A percentile compares a stretch with the other conserved stretches of the same genome.
phyloP scores from a whole-genome alignment of 1,140 invertebrate species.

The Formica exsecta region DNA sequence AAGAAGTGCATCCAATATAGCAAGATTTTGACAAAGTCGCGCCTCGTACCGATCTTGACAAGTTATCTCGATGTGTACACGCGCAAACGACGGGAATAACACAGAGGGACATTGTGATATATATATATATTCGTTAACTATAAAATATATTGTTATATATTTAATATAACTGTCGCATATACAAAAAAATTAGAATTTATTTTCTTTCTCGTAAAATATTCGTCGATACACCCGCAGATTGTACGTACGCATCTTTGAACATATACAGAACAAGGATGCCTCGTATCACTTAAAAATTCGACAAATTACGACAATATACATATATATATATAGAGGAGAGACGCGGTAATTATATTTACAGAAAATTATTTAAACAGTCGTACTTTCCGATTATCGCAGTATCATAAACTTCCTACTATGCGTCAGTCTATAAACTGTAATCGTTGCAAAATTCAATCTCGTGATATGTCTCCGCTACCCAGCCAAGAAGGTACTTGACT shows the following conservation, averaged over 20 bases:
- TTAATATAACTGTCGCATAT: constrained; percentile 36
- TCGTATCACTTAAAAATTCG: neutral
- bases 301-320: constrained; percentile 67
- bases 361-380: constrained; percentile 31
- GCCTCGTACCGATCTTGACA: neutral
- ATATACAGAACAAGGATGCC: constrained; percentile 13
- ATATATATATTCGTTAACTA: neutral
- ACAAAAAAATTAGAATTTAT: constrained; percentile 60
- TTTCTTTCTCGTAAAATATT: constrained; percentile 50
- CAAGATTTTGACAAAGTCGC: neutral
- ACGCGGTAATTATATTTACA: constrained; percentile 42
- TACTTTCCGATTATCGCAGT: constrained; percentile 38
- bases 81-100: neutral
- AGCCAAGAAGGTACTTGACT: constrained; percentile 81
- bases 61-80: neutral
- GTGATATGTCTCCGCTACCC: constrained; percentile 81
- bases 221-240: neutral
- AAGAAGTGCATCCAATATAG: neutral
- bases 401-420: neutral
- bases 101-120: neutral
- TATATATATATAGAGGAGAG: neutral
- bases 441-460: constrained; percentile 78
- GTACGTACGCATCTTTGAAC: neutral
- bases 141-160: constrained; percentile 34
- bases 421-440: constrained; percentile 51